Base-by-base conservation (phyloP, 2,888 invertebrate species). In the Ennomos erosarius region DNA sequence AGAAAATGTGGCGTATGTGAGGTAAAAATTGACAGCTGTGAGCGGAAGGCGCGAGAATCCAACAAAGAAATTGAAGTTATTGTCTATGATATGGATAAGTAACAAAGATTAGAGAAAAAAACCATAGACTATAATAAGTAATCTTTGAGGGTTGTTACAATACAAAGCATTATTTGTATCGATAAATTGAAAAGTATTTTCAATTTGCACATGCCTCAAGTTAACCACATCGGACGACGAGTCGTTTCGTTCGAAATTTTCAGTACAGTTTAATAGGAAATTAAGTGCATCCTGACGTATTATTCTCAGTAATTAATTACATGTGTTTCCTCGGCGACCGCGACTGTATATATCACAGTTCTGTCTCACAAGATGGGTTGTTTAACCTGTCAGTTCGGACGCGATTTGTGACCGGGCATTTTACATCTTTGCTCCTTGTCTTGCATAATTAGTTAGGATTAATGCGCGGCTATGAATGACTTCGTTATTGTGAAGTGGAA, bases 371-470 rank as follows among this genome's bases (percentile, higher is more conserved):
- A 81, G 90, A 89, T 88, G 87, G 88, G 82, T 84, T 87, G 89
- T 90, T 90, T 86, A 86, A 85, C 78, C 86, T 89, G 91, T 91
- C 91, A 88, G 81, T 85, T 85, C 70, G 84, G 82, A 82, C 84
- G 84, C 85, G 84, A 92, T 92, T 92, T 91, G 91, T 90, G 89
- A 79, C 78, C 87, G 81, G 79, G 84, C 87, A 88, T 90, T 87
- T 88, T 88, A 85, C 86, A 88, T 88, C 88, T 88, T 87, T 85
- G 85, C 88, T 87, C 84, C 83, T 70, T 84, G 85, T 85, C 87
- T 88, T 88, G 87, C 86, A 87, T 90, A 90, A 92, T 91, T 91
- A 91, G 89, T 85, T 78, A 82, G 86, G 86, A 90, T 91, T 91
- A 91, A 90, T 90, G 88, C 76, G 80, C 71, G 73, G 81, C 85